Percentiles rank a stretch among this genome's conserved stretches.
These are phyloP conservation scores for Regulus satrapa DNA, from an alignment of 2,113 vertebrate species.

Conservation along the genomic window DNA sequence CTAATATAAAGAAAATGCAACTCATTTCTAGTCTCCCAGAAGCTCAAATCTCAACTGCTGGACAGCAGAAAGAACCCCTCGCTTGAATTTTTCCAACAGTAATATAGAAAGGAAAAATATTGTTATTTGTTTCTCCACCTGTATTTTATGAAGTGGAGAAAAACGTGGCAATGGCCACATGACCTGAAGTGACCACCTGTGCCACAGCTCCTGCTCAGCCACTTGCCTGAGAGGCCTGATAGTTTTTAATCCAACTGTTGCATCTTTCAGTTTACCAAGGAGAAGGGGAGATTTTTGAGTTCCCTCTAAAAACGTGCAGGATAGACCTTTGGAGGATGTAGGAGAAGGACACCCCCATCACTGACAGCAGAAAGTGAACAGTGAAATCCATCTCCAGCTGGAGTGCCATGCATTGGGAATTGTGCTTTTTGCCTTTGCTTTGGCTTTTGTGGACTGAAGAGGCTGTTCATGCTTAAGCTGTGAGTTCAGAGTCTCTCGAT, in stretches of 20 bases:
- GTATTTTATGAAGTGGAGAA: not conserved
- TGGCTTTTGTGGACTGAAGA: not conserved
- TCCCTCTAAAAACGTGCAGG: not conserved
- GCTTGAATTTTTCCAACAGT: not conserved
- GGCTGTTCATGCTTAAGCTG: not conserved
- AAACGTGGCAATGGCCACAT: fast-evolving
- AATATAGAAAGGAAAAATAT: not conserved
- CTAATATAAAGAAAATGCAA: not conserved
- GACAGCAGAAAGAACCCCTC: not conserved
- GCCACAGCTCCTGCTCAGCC: not conserved
- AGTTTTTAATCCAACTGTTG: not conserved
- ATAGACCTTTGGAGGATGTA: not conserved
- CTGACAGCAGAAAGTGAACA: not conserved
- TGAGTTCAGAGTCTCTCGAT: not conserved
- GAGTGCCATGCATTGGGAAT: not conserved
- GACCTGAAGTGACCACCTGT: not conserved
- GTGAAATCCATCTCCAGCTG: not conserved
- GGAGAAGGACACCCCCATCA: not conserved
- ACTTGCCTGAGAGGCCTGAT: not conserved
- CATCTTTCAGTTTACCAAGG: not conserved
- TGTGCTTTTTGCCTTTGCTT: not conserved
- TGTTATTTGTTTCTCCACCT: not conserved
- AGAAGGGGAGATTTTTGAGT: not conserved
- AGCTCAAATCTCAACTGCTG: not conserved
- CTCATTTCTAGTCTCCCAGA: not conserved